phyloP scores from a whole-genome alignment of 2,888 invertebrate genomes.

The Bugulina stolonifera region DNA sequence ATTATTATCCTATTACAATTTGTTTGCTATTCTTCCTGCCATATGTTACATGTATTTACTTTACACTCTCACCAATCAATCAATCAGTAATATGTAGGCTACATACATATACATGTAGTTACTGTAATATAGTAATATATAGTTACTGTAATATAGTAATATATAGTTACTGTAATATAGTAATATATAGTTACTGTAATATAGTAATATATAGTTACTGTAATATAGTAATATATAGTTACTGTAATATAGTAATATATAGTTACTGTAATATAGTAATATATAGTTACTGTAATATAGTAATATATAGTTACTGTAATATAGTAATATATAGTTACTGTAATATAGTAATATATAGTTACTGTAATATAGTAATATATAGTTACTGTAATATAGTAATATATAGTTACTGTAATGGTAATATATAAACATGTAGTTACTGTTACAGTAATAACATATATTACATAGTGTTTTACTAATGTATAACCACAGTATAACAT shows the following conservation, averaged over 20 bases:
- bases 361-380: background rate
- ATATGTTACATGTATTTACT: too few relatives aligned
- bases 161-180: background rate
- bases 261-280: background rate
- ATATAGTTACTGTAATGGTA: background rate
- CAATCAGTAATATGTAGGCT: too few relatives aligned
- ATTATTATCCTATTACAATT: too few relatives aligned
- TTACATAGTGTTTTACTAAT: background rate
- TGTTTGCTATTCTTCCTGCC: too few relatives aligned
- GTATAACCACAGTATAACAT: background rate
- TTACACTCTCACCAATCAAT: too few relatives aligned
- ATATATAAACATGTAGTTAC: background rate
- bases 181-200: background rate
- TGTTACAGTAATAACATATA: background rate
- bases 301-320: background rate
- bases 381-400: background rate
- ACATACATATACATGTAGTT: too few relatives aligned
- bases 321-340: background rate
- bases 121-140: background rate
- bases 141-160: background rate
- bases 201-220: background rate
- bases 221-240: background rate
- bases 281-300: background rate
- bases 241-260: background rate
- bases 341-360: background rate